Conservation (phyloP, 1,140 invertebrate species). For the Drosophila jambulina region DNA sequence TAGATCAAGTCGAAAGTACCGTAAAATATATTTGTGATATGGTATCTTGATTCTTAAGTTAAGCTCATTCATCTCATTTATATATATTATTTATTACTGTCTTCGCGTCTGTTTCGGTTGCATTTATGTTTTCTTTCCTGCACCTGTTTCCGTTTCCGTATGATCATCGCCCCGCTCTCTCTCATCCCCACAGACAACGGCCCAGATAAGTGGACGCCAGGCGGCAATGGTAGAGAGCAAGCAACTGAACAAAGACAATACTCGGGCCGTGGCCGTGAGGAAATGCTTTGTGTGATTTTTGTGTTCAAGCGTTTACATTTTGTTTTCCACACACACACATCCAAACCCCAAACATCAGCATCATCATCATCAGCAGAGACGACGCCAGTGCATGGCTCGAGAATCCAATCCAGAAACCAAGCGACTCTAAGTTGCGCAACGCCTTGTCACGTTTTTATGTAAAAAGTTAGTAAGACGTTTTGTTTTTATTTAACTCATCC, state of each 20-base stretch:
- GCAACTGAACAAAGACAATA: conserved; percentile 81
- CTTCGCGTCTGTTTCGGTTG: conserved; percentile 39
- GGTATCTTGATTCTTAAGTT: not conserved
- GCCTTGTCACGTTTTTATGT: conserved; percentile 76
- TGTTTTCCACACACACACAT: conserved; percentile 53
- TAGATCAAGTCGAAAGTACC: not conserved
- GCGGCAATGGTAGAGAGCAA: conserved; percentile 70
- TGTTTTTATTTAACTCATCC: conserved; percentile 26
- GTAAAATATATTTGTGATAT: not conserved
- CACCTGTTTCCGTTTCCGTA: conserved; percentile 59
- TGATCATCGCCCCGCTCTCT: conserved; percentile 63
- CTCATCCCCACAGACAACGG: conserved; percentile 80
- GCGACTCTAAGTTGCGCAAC: conserved; percentile 77
- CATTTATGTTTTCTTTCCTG: conserved; percentile 53
- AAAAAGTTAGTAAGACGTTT: conserved; percentile 72
- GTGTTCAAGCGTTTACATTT: conserved; percentile 80
- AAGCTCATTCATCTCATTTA: conserved; percentile 51
- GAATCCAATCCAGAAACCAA: conserved; percentile 34
- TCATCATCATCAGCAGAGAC: conserved; percentile 40
- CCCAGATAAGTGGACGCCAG: conserved; percentile 85
- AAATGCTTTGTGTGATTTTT: conserved; percentile 81
- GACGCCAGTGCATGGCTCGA: conserved; percentile 37
- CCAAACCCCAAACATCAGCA: conserved; percentile 22
- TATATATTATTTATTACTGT: conserved; percentile 24
- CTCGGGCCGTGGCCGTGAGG: conserved; percentile 66